A percentile compares a stretch with the other conserved stretches of the same genome.
Conservation (phyloP, 2,797 vertebrate species). For the Capromys pilorides region DNA sequence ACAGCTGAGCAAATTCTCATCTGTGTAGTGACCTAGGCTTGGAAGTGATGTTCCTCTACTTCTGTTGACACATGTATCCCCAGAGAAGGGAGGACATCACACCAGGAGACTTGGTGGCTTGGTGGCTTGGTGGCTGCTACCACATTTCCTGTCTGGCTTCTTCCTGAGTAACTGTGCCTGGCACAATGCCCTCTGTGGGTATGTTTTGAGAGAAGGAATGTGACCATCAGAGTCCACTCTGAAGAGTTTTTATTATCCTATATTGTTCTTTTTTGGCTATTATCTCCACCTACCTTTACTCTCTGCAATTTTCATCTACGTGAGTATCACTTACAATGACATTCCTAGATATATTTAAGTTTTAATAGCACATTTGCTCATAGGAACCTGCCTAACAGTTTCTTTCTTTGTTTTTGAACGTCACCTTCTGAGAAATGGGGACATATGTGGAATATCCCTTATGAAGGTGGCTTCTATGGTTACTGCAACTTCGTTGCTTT, state of each 20-base stretch:
- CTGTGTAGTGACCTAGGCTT: neutral
- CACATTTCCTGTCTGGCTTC: neutral
- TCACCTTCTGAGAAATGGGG: neutral
- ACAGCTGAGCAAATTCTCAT: neutral
- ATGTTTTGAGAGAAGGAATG: slow-evolving; percentile 11
- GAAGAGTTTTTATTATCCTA: neutral
- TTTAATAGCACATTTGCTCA: neutral
- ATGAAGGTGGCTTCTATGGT: neutral
- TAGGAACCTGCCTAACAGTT: neutral
- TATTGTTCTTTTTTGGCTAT: neutral
- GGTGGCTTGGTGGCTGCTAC: neutral
- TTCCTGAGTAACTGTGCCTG: neutral
- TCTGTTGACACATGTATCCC: neutral
- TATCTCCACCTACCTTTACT: neutral
- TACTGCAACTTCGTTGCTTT: neutral
- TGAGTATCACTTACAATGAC: slow-evolving; percentile 3
- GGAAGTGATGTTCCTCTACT: neutral
- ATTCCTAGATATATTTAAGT: neutral
- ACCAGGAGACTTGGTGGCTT: neutral
- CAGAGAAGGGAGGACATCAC: neutral
- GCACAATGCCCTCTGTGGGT: neutral
- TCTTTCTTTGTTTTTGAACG: neutral
- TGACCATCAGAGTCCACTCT: neutral
- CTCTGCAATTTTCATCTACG: neutral
- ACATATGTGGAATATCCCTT: neutral